Evolutionary conservation across 2,888 invertebrate genomes (phyloP), one percentile per base, ranked within the genome.

Genomic region (Laspeyria flexula): DNA sequence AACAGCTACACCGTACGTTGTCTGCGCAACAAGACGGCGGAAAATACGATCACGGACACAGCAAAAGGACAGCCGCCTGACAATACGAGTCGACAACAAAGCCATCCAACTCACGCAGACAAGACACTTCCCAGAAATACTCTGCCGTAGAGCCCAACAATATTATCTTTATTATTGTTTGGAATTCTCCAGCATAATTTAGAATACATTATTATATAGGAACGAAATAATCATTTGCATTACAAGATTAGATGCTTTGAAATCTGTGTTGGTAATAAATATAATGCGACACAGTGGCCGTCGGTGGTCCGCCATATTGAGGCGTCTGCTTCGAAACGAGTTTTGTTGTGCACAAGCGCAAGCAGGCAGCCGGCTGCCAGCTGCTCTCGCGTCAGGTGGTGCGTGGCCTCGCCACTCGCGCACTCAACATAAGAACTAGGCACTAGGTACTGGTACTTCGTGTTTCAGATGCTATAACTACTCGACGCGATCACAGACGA

Each of bases 341-440:
- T 90, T 91, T 88, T 71, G 83, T 81, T 78, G 80, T 80, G 80
- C 80, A 79, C 85, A 83, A 77, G 79, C 83, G 82, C 81, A 82
- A 78, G 81, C 83, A 82, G 75, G 80, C 84, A 82, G 77, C 86
- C 88, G 88, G 85, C 85, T 75, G 88, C 82, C 90, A 89, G 87
- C 89, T 90, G 89, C 79, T 81, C 75, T 82, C 76, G 75, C 79
- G 88, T 90, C 90, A 90, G 90, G 88, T 90, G 90, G 85, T 86
- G 77, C 74, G 86, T 79, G 85, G 83, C 85, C 85, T 85, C 81
- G 84, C 74, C 82, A 85, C 85, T 85, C 81, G 84, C 74, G 64
- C 78, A 75, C 73, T 70, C 76, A 68, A 78, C 77, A 76, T 79
- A 79, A 79, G 73, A 72, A 73, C 72, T 61, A 69, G 56, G 53